Evolutionary conservation across 1,140 invertebrate species (phyloP).

Genomic region (Octopus sinensis): DNA sequence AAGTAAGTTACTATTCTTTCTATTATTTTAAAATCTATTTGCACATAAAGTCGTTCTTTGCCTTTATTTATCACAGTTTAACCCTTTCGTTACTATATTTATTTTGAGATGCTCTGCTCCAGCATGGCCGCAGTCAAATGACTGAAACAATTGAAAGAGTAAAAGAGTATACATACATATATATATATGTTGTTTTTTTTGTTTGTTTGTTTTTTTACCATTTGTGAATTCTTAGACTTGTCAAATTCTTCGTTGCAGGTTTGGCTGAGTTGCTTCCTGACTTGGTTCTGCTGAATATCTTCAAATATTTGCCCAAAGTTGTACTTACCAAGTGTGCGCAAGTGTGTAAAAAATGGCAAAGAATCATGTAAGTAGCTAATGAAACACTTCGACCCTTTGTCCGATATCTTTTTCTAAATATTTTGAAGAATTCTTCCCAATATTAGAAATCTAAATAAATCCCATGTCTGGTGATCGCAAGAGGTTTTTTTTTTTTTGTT

Average conservation of each 20-base stretch:
- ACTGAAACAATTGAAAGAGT: no score
- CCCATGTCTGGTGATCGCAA: no score
- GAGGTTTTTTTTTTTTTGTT: background rate
- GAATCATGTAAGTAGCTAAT: conserved; percentile 63
- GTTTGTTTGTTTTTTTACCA: background rate
- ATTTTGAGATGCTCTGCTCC: background rate
- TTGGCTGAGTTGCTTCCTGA: conserved; percentile 58
- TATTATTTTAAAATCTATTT: background rate
- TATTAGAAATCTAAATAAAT: background rate
- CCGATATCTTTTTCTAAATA: background rate
- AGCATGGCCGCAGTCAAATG: no score
- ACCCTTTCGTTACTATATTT: background rate
- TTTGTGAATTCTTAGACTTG: background rate
- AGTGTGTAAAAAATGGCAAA: conserved; percentile 71
- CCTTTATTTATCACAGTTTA: background rate
- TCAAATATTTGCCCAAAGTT: conserved; percentile 76
- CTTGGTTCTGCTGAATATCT: conserved; percentile 79
- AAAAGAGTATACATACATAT: background rate
- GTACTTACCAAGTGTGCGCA: conserved; percentile 69
- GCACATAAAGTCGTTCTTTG: background rate
- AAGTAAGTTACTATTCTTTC: conserved; percentile 37
- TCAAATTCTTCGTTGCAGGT: background rate
- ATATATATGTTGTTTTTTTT: background rate
- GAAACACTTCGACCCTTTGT: conserved; percentile 12
- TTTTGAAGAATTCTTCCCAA: background rate